Evolutionary conservation across 30 jellyfish, hydroid and myxozoan species (phyloP).

Genomic region (Nemopilema nomurai): DNA sequence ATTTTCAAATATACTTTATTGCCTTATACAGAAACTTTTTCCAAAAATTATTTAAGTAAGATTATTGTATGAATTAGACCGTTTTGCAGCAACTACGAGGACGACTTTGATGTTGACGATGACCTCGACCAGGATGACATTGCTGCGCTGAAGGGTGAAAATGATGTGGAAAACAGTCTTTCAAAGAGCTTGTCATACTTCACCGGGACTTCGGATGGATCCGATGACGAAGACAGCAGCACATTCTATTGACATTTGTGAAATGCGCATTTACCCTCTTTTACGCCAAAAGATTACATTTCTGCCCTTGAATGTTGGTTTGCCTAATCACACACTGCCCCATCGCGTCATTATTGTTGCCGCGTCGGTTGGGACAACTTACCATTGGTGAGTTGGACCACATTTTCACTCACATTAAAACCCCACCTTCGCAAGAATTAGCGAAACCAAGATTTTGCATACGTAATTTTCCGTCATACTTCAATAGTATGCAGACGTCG

Average conservation of each 20-base stretch:
- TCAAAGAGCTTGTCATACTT: conserved; percentile 20
- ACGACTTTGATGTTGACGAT: conserved; percentile 79
- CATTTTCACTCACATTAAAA: too few relatives aligned
- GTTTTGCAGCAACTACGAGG: conserved; percentile 74
- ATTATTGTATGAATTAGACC: not conserved
- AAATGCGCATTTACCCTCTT: not conserved
- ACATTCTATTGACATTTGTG: conserved; percentile 2
- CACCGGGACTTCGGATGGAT: conserved; percentile 41
- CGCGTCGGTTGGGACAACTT: too few relatives aligned
- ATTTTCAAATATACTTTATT: too few relatives aligned
- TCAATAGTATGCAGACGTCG: too few relatives aligned
- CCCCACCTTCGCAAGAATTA: too few relatives aligned
- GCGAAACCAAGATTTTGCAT: too few relatives aligned
- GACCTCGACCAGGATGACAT: conserved; percentile 69
- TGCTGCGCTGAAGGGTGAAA: conserved; percentile 35
- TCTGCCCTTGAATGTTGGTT: not conserved
- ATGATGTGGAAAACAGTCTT: not conserved
- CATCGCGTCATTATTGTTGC: too few relatives aligned
- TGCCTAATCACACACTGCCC: not conserved
- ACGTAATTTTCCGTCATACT: too few relatives aligned
- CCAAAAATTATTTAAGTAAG: too few relatives aligned
- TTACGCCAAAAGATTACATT: not conserved
- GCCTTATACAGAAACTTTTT: not conserved
- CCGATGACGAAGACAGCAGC: conserved; percentile 30
- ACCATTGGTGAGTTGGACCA: too few relatives aligned